Base-by-base conservation (phyloP, 2,888 invertebrate genomes). In the Aethes cnicana region DNA sequence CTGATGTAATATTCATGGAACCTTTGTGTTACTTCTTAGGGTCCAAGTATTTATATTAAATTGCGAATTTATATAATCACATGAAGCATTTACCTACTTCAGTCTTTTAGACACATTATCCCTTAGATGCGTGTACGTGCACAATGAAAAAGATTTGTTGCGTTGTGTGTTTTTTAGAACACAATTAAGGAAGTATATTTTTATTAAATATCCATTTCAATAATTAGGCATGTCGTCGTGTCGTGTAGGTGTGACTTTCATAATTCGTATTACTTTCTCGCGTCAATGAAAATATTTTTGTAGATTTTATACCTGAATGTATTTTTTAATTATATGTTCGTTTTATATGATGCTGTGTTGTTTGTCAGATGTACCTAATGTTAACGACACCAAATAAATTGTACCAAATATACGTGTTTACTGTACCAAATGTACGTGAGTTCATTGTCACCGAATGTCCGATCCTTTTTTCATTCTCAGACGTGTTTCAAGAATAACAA, bases 11-110 rank as follows among this genome's bases (percentile, higher is more conserved):
- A 7, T 25, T 16, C 41, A 53, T 16, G 7, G 18, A 26, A 39
- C 35, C 30, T 20, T 57, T 58, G 55, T 55, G 56, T 60, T 60
- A 56, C 36, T 50, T 44, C 55, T n/a, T 66, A 64, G 68, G 68
- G 66, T 68, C 68, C 66, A 68, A 68, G 59, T 42, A 49, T 35
- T 58, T 44, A 52, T 56, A 14, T 18, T 33, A 9, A 21, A 39
- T 26, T 46, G 33, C 25, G 14, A 46, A 44, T 23, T 33, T 50
- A 37, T 44, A 16, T 26, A 11, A 33, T 32, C 25, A 33, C 5
- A 33, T 33, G 18, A 33, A 14, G 33, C 20, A 44, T 39, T 39
- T 32, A 50, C 14, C 32, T 32, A 41, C 20, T 3, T 32, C n/a
- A 17, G 2, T 33, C 1, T 17, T 7, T 7, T 33, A 33, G 17